These are phyloP conservation scores for Tipula confusa DNA, from an alignment of 2,888 invertebrate genomes.

Conservation along the genomic window DNA sequence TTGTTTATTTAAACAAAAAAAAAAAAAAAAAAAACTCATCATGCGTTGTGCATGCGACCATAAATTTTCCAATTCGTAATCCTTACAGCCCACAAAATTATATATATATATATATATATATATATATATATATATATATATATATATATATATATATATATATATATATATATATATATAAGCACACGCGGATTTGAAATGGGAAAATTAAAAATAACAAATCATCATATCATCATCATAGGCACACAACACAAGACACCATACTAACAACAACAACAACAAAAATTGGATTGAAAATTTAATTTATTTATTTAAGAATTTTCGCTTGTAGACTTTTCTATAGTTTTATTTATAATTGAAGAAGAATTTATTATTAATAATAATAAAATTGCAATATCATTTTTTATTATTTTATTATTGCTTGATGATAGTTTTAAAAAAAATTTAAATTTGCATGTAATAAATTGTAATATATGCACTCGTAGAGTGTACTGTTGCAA, in stretches of 20 bases:
- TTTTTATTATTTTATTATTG: conserved; percentile 16
- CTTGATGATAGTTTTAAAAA: background rate
- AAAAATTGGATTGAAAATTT: conserved; percentile 16
- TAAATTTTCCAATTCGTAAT: background rate
- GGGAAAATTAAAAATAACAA: conserved; percentile 14
- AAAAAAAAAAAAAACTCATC: background rate
- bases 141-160: no score
- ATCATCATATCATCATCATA: background rate
- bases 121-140: no score
- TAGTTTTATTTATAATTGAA: background rate
- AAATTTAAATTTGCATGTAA: background rate
- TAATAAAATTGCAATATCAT: background rate
- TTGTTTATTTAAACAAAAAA: background rate
- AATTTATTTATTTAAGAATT: background rate
- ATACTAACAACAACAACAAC: background rate
- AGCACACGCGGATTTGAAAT: background rate
- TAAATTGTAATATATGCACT: background rate
- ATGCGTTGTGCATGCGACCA: background rate
- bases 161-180: no score
- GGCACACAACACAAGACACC: background rate
- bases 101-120: no score
- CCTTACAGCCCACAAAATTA: background rate
- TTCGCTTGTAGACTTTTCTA: background rate
- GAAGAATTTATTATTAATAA: conserved; percentile 3
- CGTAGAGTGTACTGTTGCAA: background rate